A percentile compares a stretch with the other conserved stretches of the same genome.
Evolutionary conservation across 2,113 vertebrate genomes (phyloP).

Genomic region (Actenoides lindsayi): DNA sequence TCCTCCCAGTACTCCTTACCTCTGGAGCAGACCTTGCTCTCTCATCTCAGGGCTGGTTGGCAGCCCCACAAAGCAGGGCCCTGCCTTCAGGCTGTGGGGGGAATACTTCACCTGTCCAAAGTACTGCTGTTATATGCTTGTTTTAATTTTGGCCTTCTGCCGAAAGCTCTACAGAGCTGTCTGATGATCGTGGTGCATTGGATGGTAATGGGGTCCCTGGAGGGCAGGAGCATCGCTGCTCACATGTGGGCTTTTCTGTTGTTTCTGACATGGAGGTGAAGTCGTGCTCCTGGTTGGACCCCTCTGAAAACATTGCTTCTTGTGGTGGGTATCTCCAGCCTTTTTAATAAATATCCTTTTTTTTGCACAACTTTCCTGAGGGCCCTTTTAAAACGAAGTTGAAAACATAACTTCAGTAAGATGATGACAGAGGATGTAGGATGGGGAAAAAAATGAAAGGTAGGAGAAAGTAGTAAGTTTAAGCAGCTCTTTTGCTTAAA

Average conservation of each 20-base stretch:
- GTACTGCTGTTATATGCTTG: neutral
- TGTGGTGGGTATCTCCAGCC: neutral
- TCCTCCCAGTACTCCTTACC: accelerated
- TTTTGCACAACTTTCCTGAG: neutral
- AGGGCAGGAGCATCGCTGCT: neutral
- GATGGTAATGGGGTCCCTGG: neutral
- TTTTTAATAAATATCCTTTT: neutral
- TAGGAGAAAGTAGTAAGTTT: neutral
- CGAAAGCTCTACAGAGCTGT: neutral
- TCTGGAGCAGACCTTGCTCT: neutral
- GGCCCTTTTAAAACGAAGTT: neutral
- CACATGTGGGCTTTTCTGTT: neutral
- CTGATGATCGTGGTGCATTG: neutral
- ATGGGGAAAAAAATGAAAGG: neutral
- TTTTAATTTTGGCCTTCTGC: neutral
- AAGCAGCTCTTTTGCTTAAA: neutral
- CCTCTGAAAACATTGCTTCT: neutral
- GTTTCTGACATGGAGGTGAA: neutral
- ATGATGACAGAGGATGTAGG: neutral
- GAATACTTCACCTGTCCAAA: neutral
- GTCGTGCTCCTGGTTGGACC: accelerated
- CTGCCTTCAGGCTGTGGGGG: neutral
- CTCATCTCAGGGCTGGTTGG: neutral
- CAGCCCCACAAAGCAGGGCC: accelerated
- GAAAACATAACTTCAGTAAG: neutral